Percentiles rank a stretch among this genome's conserved stretches.
These are phyloP conservation scores for Microcebus jonahi DNA, from an alignment of 2,113 vertebrate species.

Conservation along the genomic window DNA sequence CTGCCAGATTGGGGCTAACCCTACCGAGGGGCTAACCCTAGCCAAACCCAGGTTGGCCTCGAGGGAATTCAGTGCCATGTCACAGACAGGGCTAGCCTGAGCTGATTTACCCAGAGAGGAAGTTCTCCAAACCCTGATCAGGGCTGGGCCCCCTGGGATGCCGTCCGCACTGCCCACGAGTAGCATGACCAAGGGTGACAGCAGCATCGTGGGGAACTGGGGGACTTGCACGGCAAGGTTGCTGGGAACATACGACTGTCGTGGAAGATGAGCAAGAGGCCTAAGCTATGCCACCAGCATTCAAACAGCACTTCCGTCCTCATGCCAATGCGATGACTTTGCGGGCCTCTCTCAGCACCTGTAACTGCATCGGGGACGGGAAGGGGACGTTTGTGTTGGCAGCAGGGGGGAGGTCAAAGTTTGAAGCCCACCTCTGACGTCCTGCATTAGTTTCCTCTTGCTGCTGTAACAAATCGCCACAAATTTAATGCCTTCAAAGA, in stretches of 20 bases:
- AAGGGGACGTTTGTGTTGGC: background rate
- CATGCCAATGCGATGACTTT: background rate
- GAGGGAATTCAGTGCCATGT: background rate
- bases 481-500: background rate
- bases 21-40: background rate
- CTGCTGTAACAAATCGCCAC: background rate
- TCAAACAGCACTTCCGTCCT: background rate
- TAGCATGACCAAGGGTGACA: background rate
- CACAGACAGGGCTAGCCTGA: background rate
- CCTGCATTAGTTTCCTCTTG: background rate
- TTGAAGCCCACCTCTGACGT: background rate
- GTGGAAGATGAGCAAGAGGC: background rate
- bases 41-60: background rate
- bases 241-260: background rate
- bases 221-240: background rate
- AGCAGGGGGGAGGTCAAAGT: background rate
- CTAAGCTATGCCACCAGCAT: background rate
- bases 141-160: background rate
- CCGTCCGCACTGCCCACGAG: background rate
- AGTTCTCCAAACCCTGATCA: background rate
- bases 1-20: background rate
- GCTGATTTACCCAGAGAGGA: background rate
- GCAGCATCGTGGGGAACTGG: background rate
- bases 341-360: background rate
- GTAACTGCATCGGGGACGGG: too few species aligned